Conservation (phyloP, 2,113 vertebrate species). For the Irena cyanogastra region DNA sequence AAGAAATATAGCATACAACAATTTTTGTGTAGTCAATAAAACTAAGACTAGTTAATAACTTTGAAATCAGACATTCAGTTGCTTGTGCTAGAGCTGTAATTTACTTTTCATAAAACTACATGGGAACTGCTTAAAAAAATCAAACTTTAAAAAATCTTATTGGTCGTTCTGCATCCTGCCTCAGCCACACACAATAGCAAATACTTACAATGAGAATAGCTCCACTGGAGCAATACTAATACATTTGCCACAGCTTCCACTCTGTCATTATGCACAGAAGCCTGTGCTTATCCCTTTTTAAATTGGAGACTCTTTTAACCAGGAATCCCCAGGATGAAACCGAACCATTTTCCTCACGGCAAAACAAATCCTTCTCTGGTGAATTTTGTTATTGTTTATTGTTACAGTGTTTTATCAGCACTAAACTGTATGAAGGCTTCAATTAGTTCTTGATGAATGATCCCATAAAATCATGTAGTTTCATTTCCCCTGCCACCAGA, state of each 20-base stretch:
- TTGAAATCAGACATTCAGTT: constrained; percentile 23
- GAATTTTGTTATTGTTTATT: constrained; percentile 88
- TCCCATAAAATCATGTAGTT: constrained; percentile 91
- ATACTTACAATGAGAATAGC: constrained; percentile 84
- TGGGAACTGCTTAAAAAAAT: constrained; percentile 48
- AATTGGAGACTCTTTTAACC: constrained; percentile 79
- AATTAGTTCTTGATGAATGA: constrained; percentile 99
- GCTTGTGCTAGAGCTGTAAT: neutral
- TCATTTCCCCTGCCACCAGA: constrained; percentile 92
- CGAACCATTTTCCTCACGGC: constrained; percentile 79
- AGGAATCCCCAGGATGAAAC: constrained; percentile 81
- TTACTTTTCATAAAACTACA: constrained; percentile 60
- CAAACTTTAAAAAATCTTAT: constrained; percentile 71
- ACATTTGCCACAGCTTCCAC: constrained; percentile 82
- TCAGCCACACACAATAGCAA: constrained; percentile 85
- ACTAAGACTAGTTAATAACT: neutral
- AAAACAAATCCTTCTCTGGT: constrained; percentile 84
- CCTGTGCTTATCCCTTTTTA: constrained; percentile 78
- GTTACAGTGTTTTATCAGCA: constrained; percentile 91
- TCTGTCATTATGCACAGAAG: constrained; percentile 80
- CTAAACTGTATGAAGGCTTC: constrained; percentile 94
- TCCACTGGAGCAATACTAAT: constrained; percentile 92
- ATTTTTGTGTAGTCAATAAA: neutral
- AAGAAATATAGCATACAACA: neutral
- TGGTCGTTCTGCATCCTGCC: constrained; percentile 85